These are phyloP conservation scores for Rhingia campestris DNA, from an alignment of 2,888 invertebrate genomes.

Conservation along the genomic window DNA sequence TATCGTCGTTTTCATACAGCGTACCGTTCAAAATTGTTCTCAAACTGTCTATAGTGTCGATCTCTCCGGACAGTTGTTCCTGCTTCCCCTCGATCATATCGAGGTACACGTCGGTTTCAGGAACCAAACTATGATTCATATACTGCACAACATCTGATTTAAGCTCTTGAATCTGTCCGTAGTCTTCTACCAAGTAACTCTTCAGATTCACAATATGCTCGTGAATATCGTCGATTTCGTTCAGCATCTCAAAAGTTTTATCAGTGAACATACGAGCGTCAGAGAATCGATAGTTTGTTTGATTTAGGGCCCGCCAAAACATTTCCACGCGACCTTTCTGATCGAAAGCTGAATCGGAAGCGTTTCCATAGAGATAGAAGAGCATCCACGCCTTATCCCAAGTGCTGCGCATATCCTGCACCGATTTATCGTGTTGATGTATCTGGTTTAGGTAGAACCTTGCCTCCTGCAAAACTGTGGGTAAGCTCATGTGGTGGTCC, in stretches of 20 bases:
- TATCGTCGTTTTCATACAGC: constrained; percentile 83
- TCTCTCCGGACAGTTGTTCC: constrained; percentile 83
- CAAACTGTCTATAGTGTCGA: constrained; percentile 83
- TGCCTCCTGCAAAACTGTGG: constrained; percentile 84
- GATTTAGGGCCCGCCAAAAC: constrained; percentile 80
- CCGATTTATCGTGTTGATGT: constrained; percentile 79
- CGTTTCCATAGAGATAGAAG: constrained; percentile 79
- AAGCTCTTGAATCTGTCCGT: constrained; percentile 77
- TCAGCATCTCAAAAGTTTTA: constrained; percentile 79
- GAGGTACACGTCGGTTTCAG: constrained; percentile 79
- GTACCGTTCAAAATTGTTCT: constrained; percentile 84
- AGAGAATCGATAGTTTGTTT: constrained; percentile 79
- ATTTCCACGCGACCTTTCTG: constrained; percentile 81
- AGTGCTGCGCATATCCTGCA: constrained; percentile 79
- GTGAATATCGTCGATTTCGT: constrained; percentile 79
- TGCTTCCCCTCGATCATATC: constrained; percentile 81
- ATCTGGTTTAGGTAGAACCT: constrained; percentile 83
- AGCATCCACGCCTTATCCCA: constrained; percentile 80
- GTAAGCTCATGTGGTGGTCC: constrained; percentile 84
- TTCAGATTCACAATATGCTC: constrained; percentile 80
- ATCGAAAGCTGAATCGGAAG: constrained; percentile 80
- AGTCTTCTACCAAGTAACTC: constrained; percentile 78
- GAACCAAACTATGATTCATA: constrained; percentile 77
- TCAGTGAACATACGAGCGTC: constrained; percentile 80
- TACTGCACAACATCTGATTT: constrained; percentile 75